Conservation (phyloP, 2,888 invertebrate species). For the Andrena chrysosceles region DNA sequence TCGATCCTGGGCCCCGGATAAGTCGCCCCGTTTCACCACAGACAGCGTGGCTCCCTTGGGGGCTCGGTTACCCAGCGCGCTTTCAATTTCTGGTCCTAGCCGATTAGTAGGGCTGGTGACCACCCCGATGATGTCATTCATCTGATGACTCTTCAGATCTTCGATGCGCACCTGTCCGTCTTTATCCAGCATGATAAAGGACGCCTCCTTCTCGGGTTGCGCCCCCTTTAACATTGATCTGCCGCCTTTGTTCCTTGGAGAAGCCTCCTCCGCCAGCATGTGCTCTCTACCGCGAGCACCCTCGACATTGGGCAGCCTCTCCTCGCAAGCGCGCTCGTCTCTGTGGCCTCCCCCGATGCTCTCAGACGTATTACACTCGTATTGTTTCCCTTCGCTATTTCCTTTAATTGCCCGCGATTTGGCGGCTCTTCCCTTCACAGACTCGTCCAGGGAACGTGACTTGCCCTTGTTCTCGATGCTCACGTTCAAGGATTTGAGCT, state of each 20-base stretch:
- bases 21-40: not conserved
- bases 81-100: not conserved
- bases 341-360: not conserved
- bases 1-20: not conserved
- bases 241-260: not conserved
- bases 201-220: not conserved
- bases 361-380: not conserved
- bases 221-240: conserved; percentile 3
- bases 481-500: conserved; percentile 71
- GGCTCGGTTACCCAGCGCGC: not conserved
- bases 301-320: conserved; percentile 2
- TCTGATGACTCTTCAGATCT: conserved; percentile 47
- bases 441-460: not conserved
- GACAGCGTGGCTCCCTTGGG: not conserved
- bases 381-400: not conserved
- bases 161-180: conserved; percentile 40
- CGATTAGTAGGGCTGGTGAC: too few relatives aligned
- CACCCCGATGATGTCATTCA: conserved; percentile 66
- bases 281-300: too few relatives aligned
- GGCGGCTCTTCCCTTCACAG: too few relatives aligned
- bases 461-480: conserved; percentile 65
- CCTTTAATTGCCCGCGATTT: not conserved
- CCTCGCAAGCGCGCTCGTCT: not conserved
- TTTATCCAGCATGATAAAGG: conserved; percentile 48
- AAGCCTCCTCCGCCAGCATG: not conserved